Evolutionary conservation across 2,797 vertebrate genomes (phyloP), one percentile per base, ranked within the genome.

Genomic region (Artibeus jamaicensis): DNA sequence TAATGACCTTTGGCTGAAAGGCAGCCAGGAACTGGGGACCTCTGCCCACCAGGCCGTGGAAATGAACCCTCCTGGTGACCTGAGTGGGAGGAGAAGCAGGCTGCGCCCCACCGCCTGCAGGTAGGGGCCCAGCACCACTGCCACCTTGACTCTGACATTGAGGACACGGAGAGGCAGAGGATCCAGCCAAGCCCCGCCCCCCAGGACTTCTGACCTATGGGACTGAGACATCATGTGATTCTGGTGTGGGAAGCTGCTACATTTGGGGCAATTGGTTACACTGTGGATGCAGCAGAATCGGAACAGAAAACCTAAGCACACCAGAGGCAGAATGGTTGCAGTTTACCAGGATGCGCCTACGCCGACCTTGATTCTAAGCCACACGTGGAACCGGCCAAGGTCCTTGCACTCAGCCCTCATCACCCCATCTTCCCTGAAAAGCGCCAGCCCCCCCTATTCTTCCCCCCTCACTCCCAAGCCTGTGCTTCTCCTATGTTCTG

Each of bases 311-410:
- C 10, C 9, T 16, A 50, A 85, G 16, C 37, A 44, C 62, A 19
- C 29, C 2, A 7, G 3, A 22, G 26, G 32, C 0, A 34, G 32
- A 53, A 29, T 0, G 6, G 8, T 6, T 21, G 1, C 4, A 1
- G 4, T 29, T 8, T 1, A 37, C 3, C 1, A 0, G 0, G 5
- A 14, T 11, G 11, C 8, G 59, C 34, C 8, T 5, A 24, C 1
- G 0, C 19, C 11, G 9, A 16, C 6, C 73, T 8, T 19, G 68
- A 65, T 9, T 5, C 2, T 1, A 12, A 65, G n/a, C 34, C 26
- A n/a, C 24, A 11, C 26, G 6, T 34, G 34, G 2, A 18, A 1
- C 5, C 5, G 1, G 1, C 21, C 37, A 16, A 24, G 19, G 44
- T 46, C 76, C 16, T 1, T 0, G 5, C 5, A 2, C 9, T 9